Conservation (phyloP, 2,888 invertebrate genomes). For the Orchesella flavescens region DNA sequence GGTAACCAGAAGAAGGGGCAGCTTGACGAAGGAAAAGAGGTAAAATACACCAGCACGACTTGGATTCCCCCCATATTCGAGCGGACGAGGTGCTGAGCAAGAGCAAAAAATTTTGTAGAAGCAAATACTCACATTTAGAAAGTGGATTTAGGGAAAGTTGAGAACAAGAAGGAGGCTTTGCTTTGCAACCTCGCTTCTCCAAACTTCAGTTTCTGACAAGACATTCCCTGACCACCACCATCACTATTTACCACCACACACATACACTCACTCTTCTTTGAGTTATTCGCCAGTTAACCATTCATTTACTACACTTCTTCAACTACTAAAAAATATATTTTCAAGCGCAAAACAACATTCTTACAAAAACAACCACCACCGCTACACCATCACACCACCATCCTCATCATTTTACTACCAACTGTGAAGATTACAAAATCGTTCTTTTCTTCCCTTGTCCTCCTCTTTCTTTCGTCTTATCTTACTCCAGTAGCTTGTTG, state of each 20-base stretch:
- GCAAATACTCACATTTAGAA: too few species aligned
- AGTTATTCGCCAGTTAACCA: background rate
- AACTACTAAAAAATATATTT: too few species aligned
- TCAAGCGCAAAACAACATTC: too few species aligned
- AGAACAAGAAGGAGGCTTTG: background rate
- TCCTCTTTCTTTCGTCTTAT: too few species aligned
- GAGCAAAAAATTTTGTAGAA: too few species aligned
- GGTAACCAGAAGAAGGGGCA: background rate
- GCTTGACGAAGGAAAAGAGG: background rate
- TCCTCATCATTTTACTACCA: background rate
- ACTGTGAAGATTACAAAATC: too few species aligned
- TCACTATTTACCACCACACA: conserved; percentile 6
- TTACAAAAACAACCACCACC: background rate
- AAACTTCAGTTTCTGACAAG: conserved; percentile 50
- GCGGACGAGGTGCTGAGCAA: too few species aligned
- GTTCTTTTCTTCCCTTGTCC: too few species aligned
- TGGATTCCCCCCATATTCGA: too few species aligned
- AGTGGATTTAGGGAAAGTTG: background rate
- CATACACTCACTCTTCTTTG: background rate
- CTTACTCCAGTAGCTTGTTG: too few species aligned
- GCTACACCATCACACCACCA: background rate
- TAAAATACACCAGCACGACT: too few species aligned
- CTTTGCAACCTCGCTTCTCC: background rate
- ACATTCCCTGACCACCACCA: conserved; percentile 44
- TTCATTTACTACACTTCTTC: background rate